phyloP scores from a whole-genome alignment of 23 tunicate genomes.

The Oikopleura vanhoeffeni region DNA sequence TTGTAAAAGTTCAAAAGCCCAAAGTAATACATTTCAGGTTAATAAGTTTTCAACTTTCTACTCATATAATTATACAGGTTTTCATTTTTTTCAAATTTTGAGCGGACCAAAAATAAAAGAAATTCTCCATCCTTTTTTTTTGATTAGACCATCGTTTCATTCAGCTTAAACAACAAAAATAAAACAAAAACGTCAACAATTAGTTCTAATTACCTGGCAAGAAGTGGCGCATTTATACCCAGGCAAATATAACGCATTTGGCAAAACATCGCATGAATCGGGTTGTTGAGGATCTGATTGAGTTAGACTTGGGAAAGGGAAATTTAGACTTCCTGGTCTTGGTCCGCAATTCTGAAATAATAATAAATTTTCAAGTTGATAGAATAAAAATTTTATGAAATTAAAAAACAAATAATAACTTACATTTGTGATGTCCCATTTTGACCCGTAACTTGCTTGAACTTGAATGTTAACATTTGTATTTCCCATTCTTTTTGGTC shows the following conservation, averaged over 20 bases:
- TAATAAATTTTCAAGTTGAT: too few species aligned
- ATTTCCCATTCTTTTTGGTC: neutral
- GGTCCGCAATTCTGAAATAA: constrained; percentile 14
- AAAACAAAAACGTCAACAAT: too few species aligned
- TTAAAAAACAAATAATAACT: neutral
- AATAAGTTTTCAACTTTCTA: too few species aligned
- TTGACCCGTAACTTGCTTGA: neutral
- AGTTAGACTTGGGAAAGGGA: neutral
- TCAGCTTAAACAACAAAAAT: too few species aligned
- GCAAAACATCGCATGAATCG: neutral
- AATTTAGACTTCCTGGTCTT: neutral
- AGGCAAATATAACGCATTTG: neutral
- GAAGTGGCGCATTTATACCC: neutral
- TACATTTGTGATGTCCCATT: constrained; percentile 9
- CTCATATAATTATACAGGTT: too few species aligned
- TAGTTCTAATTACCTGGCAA: neutral
- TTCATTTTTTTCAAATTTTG: too few species aligned
- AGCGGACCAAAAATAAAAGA: too few species aligned
- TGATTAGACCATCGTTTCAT: too few species aligned
- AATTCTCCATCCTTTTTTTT: too few species aligned
- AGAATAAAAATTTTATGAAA: too few species aligned
- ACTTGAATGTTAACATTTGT: neutral
- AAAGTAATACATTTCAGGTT: too few species aligned
- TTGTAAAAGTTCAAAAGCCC: too few species aligned
- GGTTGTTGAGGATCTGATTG: neutral